Base-by-base conservation (phyloP, 1,140 invertebrate genomes). In the Riptortus pedestris region DNA sequence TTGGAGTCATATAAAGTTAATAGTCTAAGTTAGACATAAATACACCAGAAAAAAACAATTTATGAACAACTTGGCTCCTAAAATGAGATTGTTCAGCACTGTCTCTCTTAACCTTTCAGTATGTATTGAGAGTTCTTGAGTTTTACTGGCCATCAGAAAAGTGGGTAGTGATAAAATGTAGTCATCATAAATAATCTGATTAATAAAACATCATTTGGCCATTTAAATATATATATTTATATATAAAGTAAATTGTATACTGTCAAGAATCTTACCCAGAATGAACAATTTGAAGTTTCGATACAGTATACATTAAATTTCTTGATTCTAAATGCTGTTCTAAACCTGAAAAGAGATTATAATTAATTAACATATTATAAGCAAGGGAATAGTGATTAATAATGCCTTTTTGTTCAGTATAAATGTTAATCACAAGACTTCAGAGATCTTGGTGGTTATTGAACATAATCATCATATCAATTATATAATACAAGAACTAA, bases 81-180 rank as follows among this genome's bases (percentile, higher is more conserved):
- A n/a, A n/a, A n/a, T n/a, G n/a, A n/a, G n/a, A n/a, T n/a, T n/a
- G n/a, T n/a, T n/a, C n/a, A n/a, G n/a, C n/a, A n/a, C n/a, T n/a
- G n/a, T n/a, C n/a, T n/a, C n/a, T n/a, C n/a, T n/a, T n/a, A n/a
- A n/a, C n/a, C n/a, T n/a, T n/a, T n/a, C n/a, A n/a, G n/a, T n/a
- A n/a, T n/a, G n/a, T n/a, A n/a, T n/a, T n/a, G n/a, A n/a, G n/a
- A n/a, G n/a, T n/a, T n/a, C n/a, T n/a, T n/a, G n/a, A n/a, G n/a
- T n/a, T n/a, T n/a, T n/a, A n/a, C n/a, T n/a, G n/a, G 51, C 24
- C 57, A 59, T 59, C 57, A 59, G 57, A 59, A 59, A 59, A 59
- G 33, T 59, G 57, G 57, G 57, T 59, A 59, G 57, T 59, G 57
- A 59, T 59, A n/a, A 24, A 26, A 59, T 4, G 16, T 59, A 29